These are phyloP conservation scores for Bhutanitis thaidina DNA, from an alignment of 2,888 invertebrate species.

Conservation along the genomic window DNA sequence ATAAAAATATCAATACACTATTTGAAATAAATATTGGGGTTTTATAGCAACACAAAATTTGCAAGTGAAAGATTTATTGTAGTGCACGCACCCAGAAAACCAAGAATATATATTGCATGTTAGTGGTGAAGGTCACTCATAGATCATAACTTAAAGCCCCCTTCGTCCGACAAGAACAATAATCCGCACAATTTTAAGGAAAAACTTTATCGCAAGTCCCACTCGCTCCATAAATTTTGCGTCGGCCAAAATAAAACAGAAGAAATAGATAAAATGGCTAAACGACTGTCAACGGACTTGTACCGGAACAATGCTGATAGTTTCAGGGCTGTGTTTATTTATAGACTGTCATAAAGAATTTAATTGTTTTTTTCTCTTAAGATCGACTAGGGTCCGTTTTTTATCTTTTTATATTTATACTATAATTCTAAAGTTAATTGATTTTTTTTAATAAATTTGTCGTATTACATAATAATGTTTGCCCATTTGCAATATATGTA, in stretches of 20 bases:
- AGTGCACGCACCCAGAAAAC: neutral
- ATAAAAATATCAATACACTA: too few relatives aligned
- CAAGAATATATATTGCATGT: slow-evolving; percentile 23
- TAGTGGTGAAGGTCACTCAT: slow-evolving; percentile 52
- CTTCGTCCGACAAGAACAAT: slow-evolving; percentile 69
- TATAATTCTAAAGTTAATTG: too few relatives aligned
- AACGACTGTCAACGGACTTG: slow-evolving; percentile 49
- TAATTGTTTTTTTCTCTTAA: too few relatives aligned
- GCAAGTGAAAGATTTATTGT: slow-evolving; percentile 1
- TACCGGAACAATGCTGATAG: slow-evolving; percentile 43
- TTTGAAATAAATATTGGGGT: too few relatives aligned
- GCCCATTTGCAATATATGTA: too few relatives aligned
- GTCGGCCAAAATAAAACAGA: slow-evolving; percentile 64
- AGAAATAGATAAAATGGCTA: slow-evolving; percentile 71
- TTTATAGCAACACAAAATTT: too few relatives aligned
- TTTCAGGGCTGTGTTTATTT: slow-evolving; percentile 15
- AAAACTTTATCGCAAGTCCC: slow-evolving; percentile 71
- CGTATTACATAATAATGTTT: too few relatives aligned
- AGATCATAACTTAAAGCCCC: slow-evolving; percentile 62
- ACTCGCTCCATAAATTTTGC: slow-evolving; percentile 72
- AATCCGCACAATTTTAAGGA: slow-evolving; percentile 69
- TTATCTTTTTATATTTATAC: too few relatives aligned
- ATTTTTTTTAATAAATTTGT: too few relatives aligned
- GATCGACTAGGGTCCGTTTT: too few relatives aligned
- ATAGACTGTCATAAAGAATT: neutral